These are phyloP conservation scores for Ursus arctos DNA, from an alignment of 2,113 vertebrate genomes.

Conservation along the genomic window DNA sequence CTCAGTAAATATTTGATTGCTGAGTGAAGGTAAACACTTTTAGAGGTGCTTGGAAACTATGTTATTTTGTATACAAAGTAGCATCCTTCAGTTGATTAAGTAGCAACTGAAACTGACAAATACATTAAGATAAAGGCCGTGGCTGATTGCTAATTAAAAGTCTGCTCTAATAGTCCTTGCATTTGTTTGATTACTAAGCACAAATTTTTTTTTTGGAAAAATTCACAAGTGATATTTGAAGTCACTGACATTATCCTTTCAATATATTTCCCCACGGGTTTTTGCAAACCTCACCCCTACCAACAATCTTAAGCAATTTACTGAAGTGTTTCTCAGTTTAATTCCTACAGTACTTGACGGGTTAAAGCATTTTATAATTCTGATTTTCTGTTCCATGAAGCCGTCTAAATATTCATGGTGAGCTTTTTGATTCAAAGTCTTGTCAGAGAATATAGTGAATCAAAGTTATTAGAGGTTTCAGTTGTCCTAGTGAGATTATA, in stretches of 20 bases:
- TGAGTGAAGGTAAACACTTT: slow-evolving; percentile 19
- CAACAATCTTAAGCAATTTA: not conserved
- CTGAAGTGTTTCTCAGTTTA: not conserved
- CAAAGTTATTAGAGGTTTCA: not conserved
- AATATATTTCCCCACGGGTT: not conserved
- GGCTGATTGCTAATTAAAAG: slow-evolving; percentile 38
- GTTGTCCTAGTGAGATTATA: not conserved
- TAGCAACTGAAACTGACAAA: slow-evolving; percentile 2
- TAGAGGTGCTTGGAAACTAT: slow-evolving; percentile 54
- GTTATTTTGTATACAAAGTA: slow-evolving; percentile 58
- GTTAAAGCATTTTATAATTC: not conserved
- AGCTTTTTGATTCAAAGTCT: slow-evolving; percentile 1
- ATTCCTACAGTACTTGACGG: not conserved
- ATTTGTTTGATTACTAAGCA: slow-evolving; percentile 58
- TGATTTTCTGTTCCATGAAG: slow-evolving; percentile 12
- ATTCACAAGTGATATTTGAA: slow-evolving; percentile 5
- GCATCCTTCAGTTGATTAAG: slow-evolving; percentile 50
- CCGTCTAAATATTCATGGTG: slow-evolving; percentile 1
- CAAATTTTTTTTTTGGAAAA: not conserved
- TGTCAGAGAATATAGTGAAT: slow-evolving; percentile 27
- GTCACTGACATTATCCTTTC: not conserved
- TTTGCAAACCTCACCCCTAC: not conserved
- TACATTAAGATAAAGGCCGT: not conserved
- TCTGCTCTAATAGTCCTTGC: not conserved
- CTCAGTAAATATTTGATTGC: not conserved